A percentile compares a stretch with the other conserved stretches of the same genome.
Evolutionary conservation across 2,888 invertebrate species (phyloP).

Genomic region (Pediacus dermestoides): DNA sequence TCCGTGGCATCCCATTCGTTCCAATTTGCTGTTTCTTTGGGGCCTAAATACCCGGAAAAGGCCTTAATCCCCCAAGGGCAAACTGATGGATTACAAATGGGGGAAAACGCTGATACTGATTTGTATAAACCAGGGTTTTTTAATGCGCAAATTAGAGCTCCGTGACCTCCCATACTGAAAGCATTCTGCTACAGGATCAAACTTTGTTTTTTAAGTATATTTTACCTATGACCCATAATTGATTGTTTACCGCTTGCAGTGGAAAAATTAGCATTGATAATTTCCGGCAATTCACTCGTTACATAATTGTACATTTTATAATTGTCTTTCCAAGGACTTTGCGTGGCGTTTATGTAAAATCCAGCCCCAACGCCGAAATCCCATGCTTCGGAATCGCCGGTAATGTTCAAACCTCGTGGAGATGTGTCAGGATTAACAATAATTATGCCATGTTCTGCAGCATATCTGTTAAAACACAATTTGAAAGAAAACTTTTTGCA

Average conservation of each 20-base stretch:
- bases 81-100: conserved; percentile 83
- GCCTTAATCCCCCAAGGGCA: conserved; percentile 88
- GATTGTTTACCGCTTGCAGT: conserved; percentile 61
- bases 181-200: background rate
- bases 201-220: background rate
- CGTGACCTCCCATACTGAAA: conserved; percentile 96
- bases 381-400: conserved; percentile 87
- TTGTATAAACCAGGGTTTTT: conserved; percentile 87
- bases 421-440: conserved; percentile 96
- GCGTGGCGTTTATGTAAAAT: conserved; percentile 90
- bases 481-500: background rate
- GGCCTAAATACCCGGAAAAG: conserved; percentile 76
- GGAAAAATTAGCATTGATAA: conserved; percentile 75
- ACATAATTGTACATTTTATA: conserved; percentile 95
- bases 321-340: conserved; percentile 87
- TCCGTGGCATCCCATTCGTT: conserved; percentile 85
- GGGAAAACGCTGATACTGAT: conserved; percentile 91
- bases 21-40: conserved; percentile 64
- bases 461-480: conserved; percentile 55
- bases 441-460: conserved; percentile 79
- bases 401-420: conserved; percentile 83
- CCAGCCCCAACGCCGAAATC: conserved; percentile 96
- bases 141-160: conserved; percentile 84
- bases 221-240: conserved; percentile 76
- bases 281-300: conserved; percentile 75